These are phyloP conservation scores for Biston stratarius DNA, from an alignment of 2,888 invertebrate genomes.

Conservation along the genomic window DNA sequence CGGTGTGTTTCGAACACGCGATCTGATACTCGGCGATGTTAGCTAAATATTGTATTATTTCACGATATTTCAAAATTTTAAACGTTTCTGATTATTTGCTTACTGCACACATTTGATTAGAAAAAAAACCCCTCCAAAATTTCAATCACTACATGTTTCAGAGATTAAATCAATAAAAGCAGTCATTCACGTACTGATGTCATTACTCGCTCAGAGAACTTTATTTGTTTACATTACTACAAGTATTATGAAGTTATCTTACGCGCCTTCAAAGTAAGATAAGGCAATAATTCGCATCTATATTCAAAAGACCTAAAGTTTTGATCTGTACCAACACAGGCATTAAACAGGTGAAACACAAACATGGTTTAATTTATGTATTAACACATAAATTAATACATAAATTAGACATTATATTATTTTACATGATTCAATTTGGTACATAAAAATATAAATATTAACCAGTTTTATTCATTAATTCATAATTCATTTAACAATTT, in stretches of 20 bases:
- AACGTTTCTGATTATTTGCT: neutral
- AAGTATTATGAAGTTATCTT: constrained; percentile 23
- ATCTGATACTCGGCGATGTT: no score
- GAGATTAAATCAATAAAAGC: constrained; percentile 22
- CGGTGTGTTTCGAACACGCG: no score
- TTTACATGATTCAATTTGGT: no score
- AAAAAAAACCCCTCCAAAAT: constrained; percentile 21
- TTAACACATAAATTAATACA: no score
- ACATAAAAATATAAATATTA: no score
- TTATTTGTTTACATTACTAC: constrained; percentile 28
- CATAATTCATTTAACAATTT: no score
- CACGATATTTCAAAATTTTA: neutral
- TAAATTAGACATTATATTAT: neutral
- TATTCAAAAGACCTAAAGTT: constrained; percentile 5
- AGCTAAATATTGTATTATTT: no score
- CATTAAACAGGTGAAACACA: neutral
- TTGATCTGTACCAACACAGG: neutral
- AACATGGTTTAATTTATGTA: no score
- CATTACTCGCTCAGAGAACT: constrained; percentile 18
- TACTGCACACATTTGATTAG: constrained; percentile 18
- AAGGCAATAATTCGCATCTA: constrained; percentile 20
- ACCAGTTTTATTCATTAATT: neutral
- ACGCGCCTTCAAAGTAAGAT: constrained; percentile 12
- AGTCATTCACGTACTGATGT: constrained; percentile 28
- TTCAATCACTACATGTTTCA: constrained; percentile 12